Evolutionary conservation across 2,113 vertebrate genomes (phyloP).

Genomic region (Tretioscincus oriximinensis): DNA sequence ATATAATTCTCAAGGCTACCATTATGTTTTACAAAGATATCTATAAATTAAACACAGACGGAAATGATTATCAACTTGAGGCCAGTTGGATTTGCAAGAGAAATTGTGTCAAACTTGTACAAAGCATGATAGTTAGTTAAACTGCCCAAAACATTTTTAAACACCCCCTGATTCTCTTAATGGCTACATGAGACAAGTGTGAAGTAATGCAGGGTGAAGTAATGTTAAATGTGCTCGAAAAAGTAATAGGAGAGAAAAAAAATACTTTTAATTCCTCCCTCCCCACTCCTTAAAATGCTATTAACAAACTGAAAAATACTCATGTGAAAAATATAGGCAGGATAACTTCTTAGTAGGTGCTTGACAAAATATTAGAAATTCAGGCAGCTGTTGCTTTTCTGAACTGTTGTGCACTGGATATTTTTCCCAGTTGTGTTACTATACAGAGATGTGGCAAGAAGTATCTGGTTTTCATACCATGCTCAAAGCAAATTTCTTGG

Average conservation of each 20-base stretch:
- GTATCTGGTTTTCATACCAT: too few species aligned
- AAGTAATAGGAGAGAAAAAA: neutral
- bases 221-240: neutral
- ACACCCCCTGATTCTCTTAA: neutral
- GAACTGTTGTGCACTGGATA: neutral
- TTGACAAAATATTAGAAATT: neutral
- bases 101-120: neutral
- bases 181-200: neutral
- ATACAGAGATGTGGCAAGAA: neutral
- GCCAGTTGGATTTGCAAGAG: neutral
- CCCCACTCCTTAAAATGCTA: neutral
- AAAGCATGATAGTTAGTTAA: neutral
- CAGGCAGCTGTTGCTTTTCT: neutral
- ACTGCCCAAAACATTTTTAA: neutral
- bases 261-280: neutral
- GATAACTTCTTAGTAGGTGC: neutral
- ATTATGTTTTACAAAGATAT: neutral
- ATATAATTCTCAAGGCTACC: neutral
- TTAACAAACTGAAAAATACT: neutral
- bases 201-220: neutral
- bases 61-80: neutral
- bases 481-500: too few species aligned
- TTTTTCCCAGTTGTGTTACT: neutral
- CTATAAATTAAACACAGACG: neutral
- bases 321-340: neutral